A percentile compares a stretch with the other conserved stretches of the same genome.
These are phyloP conservation scores for Dryobotodes eremita DNA, from an alignment of 2,888 invertebrate genomes.

Conservation along the genomic window DNA sequence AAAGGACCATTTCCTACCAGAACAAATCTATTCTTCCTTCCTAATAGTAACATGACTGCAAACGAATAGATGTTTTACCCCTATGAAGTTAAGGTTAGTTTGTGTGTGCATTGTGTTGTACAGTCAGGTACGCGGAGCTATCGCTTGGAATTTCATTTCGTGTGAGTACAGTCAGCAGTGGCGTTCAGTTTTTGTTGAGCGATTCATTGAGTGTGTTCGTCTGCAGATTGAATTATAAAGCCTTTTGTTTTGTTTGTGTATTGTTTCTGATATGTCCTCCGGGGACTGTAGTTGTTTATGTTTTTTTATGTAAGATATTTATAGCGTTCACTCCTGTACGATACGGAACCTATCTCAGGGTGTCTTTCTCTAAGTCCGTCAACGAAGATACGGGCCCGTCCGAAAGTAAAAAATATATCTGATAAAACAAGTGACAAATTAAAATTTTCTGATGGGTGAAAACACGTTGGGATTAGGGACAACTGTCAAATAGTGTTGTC, in stretches of 20 bases:
- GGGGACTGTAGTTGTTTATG: background rate
- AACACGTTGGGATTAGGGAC: too few relatives aligned
- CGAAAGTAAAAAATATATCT: too few relatives aligned
- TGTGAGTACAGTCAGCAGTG: constrained; percentile 27
- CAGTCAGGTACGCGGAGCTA: constrained; percentile 23
- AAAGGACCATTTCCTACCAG: background rate
- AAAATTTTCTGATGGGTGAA: too few relatives aligned
- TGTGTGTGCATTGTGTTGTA: background rate
- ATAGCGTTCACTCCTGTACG: background rate
- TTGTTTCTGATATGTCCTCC: constrained; percentile 22
- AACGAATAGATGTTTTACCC: background rate
- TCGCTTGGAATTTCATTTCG: constrained; percentile 41
- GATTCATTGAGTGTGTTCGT: constrained; percentile 29
- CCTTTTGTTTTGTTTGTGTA: constrained; percentile 28
- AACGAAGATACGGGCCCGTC: too few relatives aligned
- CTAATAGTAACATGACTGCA: background rate
- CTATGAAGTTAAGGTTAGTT: background rate
- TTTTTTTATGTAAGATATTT: background rate
- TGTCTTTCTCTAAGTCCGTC: too few relatives aligned
- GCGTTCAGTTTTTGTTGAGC: constrained; percentile 14
- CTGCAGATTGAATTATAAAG: constrained; percentile 44
- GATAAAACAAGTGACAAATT: too few relatives aligned
- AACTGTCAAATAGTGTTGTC: too few relatives aligned
- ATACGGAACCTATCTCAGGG: background rate
- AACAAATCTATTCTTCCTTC: constrained; percentile 30